These are phyloP conservation scores for Buathra laborator DNA, from an alignment of 2,888 invertebrate species.

Conservation along the genomic window DNA sequence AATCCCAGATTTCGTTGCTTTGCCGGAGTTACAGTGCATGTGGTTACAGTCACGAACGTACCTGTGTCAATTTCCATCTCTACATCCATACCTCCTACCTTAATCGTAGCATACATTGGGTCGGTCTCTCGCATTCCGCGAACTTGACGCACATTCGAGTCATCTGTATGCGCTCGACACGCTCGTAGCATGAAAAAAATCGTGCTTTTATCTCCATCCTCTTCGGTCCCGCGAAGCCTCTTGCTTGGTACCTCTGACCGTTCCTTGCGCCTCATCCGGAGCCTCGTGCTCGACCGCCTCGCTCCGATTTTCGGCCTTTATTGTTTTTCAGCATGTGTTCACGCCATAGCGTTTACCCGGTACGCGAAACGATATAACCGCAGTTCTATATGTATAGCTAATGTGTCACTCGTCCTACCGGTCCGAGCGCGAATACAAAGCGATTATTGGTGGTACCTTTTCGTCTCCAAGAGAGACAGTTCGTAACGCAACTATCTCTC, in stretches of 20 bases:
- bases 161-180: not conserved
- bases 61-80: conserved; percentile 64
- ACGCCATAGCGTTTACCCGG: too few relatives aligned
- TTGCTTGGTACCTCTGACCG: not conserved
- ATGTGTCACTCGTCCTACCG: too few relatives aligned
- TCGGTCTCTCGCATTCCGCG: conserved; percentile 11
- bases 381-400: too few relatives aligned
- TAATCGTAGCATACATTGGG: conserved; percentile 48
- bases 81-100: conserved; percentile 36
- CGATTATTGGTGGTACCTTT: too few relatives aligned
- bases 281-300: conserved; percentile 10
- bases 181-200: not conserved
- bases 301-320: not conserved
- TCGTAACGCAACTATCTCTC: too few relatives aligned
- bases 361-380: too few relatives aligned
- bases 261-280: not conserved
- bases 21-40: too few relatives aligned
- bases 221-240: not conserved
- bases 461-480: too few relatives aligned
- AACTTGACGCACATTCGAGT: conserved; percentile 3
- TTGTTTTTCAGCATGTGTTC: conserved; percentile 13
- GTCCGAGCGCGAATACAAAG: too few relatives aligned
- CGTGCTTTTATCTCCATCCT: not conserved
- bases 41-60: conserved; percentile 51
- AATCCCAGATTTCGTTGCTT: not conserved